Evolutionary conservation across 2,113 vertebrate genomes (phyloP).

Genomic region (Dendropsophus ebraccatus): DNA sequence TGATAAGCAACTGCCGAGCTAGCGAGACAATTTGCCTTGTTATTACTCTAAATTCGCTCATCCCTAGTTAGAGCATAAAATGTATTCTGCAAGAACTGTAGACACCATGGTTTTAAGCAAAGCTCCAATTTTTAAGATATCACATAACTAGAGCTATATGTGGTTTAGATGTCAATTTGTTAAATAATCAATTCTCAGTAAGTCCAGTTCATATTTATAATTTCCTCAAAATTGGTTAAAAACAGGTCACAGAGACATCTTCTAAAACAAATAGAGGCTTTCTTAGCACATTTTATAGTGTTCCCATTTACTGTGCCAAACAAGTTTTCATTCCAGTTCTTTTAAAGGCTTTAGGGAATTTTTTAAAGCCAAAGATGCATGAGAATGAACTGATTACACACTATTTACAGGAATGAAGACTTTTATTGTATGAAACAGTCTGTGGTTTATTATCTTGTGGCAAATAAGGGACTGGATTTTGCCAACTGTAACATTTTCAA

Average conservation of each 20-base stretch:
- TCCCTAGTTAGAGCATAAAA: too few species aligned
- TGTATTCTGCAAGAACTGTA: too few species aligned
- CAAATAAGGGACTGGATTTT: conserved; percentile 6
- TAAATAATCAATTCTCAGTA: background rate
- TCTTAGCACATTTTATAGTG: conserved; percentile 46
- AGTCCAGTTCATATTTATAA: background rate
- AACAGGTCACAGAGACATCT: conserved; percentile 34
- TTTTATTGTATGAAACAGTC: conserved; percentile 50
- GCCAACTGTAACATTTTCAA: conserved; percentile 50
- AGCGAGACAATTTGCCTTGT: too few species aligned
- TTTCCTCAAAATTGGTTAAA: background rate
- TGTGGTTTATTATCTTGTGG: conserved; percentile 53
- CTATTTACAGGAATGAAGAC: conserved; percentile 58
- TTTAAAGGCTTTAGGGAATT: conserved; percentile 19
- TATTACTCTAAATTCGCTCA: too few species aligned
- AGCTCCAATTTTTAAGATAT: too few species aligned
- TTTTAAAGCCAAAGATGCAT: conserved; percentile 22
- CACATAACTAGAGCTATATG: too few species aligned
- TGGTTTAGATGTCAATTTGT: background rate
- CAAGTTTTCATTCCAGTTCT: background rate
- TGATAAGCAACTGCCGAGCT: too few species aligned
- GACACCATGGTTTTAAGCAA: too few species aligned
- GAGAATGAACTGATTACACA: conserved; percentile 46
- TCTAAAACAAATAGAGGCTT: conserved; percentile 41
- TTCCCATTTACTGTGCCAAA: conserved; percentile 58